Percentiles rank a stretch among this genome's conserved stretches.
These are phyloP conservation scores for Marcusenius ussheri DNA, from an alignment of 2,113 vertebrate species.

Conservation along the genomic window DNA sequence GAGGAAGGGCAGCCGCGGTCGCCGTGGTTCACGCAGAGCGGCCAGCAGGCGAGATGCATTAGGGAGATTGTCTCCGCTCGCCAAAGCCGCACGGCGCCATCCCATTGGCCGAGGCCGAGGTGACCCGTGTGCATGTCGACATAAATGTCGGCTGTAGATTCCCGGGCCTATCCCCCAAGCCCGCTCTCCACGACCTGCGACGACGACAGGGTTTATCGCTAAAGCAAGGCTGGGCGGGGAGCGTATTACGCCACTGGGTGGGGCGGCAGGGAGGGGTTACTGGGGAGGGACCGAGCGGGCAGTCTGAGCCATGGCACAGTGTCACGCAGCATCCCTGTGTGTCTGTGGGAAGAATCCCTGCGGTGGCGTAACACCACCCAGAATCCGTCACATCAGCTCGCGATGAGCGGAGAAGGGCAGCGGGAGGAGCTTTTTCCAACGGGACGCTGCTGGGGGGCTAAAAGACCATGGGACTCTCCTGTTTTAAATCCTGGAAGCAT, in stretches of 20 bases:
- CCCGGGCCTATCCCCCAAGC: background rate
- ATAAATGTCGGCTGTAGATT: background rate
- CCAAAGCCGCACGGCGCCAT: too few relatives aligned
- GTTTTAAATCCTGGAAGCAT: constrained; percentile 18
- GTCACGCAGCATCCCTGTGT: background rate
- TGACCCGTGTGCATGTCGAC: background rate
- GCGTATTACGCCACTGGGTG: background rate
- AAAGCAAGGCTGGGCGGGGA: background rate
- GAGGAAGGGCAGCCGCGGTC: background rate
- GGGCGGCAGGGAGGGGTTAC: background rate
- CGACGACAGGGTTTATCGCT: background rate
- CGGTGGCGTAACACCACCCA: background rate
- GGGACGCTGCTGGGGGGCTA: background rate
- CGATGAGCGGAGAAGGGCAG: background rate
- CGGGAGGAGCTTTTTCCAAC: background rate
- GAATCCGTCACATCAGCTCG: background rate
- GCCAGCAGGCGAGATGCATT: constrained; percentile 5
- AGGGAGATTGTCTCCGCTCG: constrained; percentile 17
- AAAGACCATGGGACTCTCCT: constrained; percentile 20
- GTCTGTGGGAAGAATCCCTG: background rate
- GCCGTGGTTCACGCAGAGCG: background rate
- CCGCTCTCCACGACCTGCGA: background rate
- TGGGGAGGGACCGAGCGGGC: background rate
- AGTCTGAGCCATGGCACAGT: background rate
- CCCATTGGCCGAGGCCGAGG: constrained; percentile 1